Conservation (phyloP, 2,888 invertebrate genomes). For the Fragum fragum region DNA sequence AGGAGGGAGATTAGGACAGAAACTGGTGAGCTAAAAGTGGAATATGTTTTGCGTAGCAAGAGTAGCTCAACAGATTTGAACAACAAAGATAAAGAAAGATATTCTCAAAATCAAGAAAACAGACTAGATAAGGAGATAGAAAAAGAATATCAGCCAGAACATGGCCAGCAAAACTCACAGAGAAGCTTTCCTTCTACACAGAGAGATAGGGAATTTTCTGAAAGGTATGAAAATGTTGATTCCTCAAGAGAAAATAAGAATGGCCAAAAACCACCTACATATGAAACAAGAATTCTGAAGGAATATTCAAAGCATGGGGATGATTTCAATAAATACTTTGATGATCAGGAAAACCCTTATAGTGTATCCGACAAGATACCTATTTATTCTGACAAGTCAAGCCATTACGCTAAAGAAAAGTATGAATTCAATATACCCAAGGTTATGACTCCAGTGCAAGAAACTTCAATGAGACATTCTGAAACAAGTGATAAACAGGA, state of each 20-base stretch:
- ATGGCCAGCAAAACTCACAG: not conserved
- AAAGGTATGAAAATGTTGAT: not conserved
- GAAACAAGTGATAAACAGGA: slow-evolving; percentile 35
- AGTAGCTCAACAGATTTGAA: slow-evolving; percentile 37
- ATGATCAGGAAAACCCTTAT: slow-evolving; percentile 53
- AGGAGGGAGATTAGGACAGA: slow-evolving; percentile 14
- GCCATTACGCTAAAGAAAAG: slow-evolving; percentile 51
- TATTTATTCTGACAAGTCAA: slow-evolving; percentile 51
- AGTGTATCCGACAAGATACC: slow-evolving; percentile 49
- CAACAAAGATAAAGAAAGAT: not conserved
- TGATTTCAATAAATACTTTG: slow-evolving; percentile 61
- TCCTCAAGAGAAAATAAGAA: not conserved
- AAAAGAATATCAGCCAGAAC: not conserved
- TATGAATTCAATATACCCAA: slow-evolving; percentile 48
- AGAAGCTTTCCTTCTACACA: not conserved
- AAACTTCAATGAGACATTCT: slow-evolving; percentile 48
- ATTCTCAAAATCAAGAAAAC: slow-evolving; percentile 27
- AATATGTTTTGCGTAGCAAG: slow-evolving; percentile 59
- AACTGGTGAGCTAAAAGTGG: slow-evolving; percentile 50
- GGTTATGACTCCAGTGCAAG: slow-evolving; percentile 56
- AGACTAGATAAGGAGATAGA: not conserved
- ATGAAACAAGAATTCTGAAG: slow-evolving; percentile 32
- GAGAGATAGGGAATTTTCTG: not conserved
- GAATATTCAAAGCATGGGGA: slow-evolving; percentile 29
- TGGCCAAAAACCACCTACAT: slow-evolving; percentile 20